Base-by-base conservation (phyloP, 2,797 vertebrate species). In the Schizopygopsis malacanthus region DNA sequence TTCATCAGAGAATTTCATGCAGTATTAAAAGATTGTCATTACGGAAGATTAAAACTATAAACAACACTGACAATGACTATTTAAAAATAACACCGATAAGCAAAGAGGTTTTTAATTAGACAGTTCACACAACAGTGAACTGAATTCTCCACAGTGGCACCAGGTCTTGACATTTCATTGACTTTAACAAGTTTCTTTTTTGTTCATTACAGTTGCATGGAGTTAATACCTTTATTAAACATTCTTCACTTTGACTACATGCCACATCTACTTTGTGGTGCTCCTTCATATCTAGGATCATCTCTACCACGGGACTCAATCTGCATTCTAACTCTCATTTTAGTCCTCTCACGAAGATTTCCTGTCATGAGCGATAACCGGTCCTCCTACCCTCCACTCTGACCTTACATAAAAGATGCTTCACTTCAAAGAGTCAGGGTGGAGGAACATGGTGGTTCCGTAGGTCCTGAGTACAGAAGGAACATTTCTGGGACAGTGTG, bases 391-490 rank as follows among this genome's bases (percentile, higher is more conserved):
- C 69, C 80, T 82, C 11, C 22, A 54, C 65, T 76, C 12, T 67
- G 25, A 72, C 37, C 6, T 86, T 52, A 54, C 16, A 41, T 59
- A 79, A 81, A 84, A 87, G 59, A 52, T 83, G 28, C 75, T 65
- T 80, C 33, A 83, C 83, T 87, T 89, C 69, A 87, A 87, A 87
- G 86, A 75, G 12, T 52, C 20, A 7, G 3, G 22, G 47, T 59
- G 61, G 76, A 70, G n/a, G 22, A 78, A n/a, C 33, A 33, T 11
- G 10, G 25, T 41, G 39, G n/a, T 43, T 59, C 54, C 25, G 6
- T 43, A 22, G 54, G 37, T 65, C 56, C 71, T 39, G 43, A 76
- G 47, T 39, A 33, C 50, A 71, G 43, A 37, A 72, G 15, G 52
- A 79, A 82, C 28, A 63, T 83, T 59, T 82, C 56, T 69, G 10